Evolutionary conservation across 2,113 vertebrate species (phyloP).

Genomic region (Bathybates hornii): DNA sequence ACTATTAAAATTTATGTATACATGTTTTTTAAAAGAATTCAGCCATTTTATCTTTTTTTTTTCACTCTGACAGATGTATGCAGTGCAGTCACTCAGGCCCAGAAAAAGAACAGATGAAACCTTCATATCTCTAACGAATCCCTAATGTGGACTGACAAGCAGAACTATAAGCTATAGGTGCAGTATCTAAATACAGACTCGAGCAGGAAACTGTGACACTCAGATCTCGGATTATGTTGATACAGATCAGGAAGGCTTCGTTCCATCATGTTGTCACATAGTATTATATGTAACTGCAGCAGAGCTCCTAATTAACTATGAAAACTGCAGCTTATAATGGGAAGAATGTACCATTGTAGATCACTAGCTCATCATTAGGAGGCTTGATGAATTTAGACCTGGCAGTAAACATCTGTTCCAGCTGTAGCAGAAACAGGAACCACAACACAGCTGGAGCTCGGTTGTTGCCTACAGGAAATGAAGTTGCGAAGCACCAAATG

Average conservation of each 20-base stretch:
- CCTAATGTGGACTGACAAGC: not conserved
- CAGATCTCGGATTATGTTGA: not conserved
- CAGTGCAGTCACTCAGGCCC: not conserved
- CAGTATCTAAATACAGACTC: not conserved
- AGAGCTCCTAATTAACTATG: not conserved
- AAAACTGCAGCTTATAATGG: not conserved
- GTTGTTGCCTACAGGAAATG: not conserved
- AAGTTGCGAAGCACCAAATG: not conserved
- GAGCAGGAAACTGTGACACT: not conserved
- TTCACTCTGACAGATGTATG: not conserved
- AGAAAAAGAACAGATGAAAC: not conserved
- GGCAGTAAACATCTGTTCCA: slow-evolving; percentile 12
- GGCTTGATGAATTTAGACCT: not conserved
- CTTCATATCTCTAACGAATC: not conserved
- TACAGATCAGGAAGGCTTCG: not conserved
- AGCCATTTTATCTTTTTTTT: not conserved
- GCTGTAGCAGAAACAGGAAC: not conserved
- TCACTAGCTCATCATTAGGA: not conserved
- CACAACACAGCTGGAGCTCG: not conserved
- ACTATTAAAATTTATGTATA: not conserved
- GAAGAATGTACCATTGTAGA: not conserved
- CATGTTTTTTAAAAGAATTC: not conserved
- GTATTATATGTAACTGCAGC: not conserved
- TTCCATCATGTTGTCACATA: not conserved
- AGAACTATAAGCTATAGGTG: not conserved